A percentile compares a stretch with the other conserved stretches of the same genome.
These are phyloP conservation scores for Podarcis siculus DNA, from an alignment of 2,797 vertebrate species.

Conservation along the genomic window DNA sequence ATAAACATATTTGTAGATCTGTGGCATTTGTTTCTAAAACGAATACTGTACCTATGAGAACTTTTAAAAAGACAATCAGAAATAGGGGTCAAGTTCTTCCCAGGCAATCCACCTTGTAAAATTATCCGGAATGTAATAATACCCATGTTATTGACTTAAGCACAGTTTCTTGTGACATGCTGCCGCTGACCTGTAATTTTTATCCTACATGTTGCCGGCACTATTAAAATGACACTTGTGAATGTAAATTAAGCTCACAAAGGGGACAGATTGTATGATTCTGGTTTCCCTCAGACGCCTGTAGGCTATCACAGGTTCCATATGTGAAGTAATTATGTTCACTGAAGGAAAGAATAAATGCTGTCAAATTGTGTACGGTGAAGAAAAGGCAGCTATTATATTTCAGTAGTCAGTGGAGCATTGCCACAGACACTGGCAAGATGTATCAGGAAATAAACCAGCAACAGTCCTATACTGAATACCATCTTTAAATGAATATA, in stretches of 20 bases:
- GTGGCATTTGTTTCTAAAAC: conserved; percentile 72
- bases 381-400: conserved; percentile 83
- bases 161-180: conserved; percentile 76
- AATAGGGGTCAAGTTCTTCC: conserved; percentile 77
- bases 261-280: conserved; percentile 86
- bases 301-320: conserved; percentile 87
- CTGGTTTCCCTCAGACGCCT: conserved; percentile 83
- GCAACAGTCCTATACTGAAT: conserved; percentile 75
- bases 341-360: conserved; percentile 89
- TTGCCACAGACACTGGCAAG: conserved; percentile 79
- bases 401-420: conserved; percentile 80
- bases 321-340: conserved; percentile 90
- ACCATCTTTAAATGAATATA: conserved; percentile 73
- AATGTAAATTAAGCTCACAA: conserved; percentile 85
- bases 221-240: conserved; percentile 84
- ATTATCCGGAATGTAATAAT: conserved; percentile 80
- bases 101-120: conserved; percentile 77
- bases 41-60: conserved; percentile 70
- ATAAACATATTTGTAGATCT: conserved; percentile 51
- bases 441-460: conserved; percentile 78
- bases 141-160: conserved; percentile 81
- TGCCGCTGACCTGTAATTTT: conserved; percentile 82
- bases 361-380: conserved; percentile 84
- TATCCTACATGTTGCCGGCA: conserved; percentile 79
- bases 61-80: conserved; percentile 66